A percentile compares a stretch with the other conserved stretches of the same genome.
These are phyloP conservation scores for Tachystola acroxantha DNA, from an alignment of 2,888 invertebrate genomes.

Conservation along the genomic window DNA sequence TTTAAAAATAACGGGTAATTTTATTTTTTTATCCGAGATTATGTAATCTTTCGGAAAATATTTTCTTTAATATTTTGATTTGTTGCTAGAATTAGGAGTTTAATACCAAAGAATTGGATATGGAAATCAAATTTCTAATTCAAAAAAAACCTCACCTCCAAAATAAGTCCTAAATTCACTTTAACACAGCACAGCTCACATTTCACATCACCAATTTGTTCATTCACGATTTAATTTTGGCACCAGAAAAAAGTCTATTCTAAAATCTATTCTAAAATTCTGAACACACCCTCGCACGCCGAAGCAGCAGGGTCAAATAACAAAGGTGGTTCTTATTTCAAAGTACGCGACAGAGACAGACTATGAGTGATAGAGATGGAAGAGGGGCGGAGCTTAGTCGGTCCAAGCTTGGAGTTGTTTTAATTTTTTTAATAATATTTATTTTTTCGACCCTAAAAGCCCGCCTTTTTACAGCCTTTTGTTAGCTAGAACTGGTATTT, in stretches of 20 bases:
- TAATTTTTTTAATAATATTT: constrained; percentile 14
- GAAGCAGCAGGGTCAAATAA: constrained; percentile 62
- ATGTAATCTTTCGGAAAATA: too few relatives aligned
- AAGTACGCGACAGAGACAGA: constrained; percentile 20
- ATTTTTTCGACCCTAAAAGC: constrained; percentile 6
- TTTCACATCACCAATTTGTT: constrained; percentile 12
- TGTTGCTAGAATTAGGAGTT: too few relatives aligned
- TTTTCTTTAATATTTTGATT: too few relatives aligned
- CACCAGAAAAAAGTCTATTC: constrained; percentile 21
- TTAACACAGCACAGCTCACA: constrained; percentile 6
- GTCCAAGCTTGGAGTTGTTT: constrained; percentile 18
- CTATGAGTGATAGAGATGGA: constrained; percentile 11
- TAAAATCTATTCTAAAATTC: constrained; percentile 11
- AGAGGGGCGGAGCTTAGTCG: constrained; percentile 42
- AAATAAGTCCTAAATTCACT: background rate
- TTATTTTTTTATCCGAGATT: too few relatives aligned
- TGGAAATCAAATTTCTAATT: too few relatives aligned
- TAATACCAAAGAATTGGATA: too few relatives aligned
- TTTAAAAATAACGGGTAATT: too few relatives aligned
- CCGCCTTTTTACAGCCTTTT: constrained; percentile 9
- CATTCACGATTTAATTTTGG: constrained; percentile 18
- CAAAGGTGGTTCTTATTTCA: constrained; percentile 57
- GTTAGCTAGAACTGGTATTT: too few relatives aligned
- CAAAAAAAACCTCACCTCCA: background rate
- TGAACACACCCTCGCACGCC: constrained; percentile 51